These are phyloP conservation scores for Aspiorhynchus laticeps DNA, from an alignment of 2,113 vertebrate species.

Conservation along the genomic window DNA sequence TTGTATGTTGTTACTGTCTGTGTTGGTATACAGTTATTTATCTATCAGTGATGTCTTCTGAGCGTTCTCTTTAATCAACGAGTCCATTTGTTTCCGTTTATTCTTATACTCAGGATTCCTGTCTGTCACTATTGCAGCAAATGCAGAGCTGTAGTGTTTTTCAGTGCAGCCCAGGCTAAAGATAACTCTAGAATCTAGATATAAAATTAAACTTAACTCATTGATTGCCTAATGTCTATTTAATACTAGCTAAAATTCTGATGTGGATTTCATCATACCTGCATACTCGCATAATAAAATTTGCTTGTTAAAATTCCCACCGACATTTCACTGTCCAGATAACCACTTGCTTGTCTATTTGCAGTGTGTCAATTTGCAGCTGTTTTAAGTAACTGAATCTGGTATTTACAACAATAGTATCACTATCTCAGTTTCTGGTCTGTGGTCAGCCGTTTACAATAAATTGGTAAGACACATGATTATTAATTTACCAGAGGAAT, in stretches of 20 bases:
- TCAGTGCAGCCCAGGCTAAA: neutral
- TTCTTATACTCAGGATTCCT: neutral
- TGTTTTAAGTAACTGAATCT: neutral
- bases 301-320: neutral
- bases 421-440: neutral
- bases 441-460: neutral
- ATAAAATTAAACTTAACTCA: slow-evolving; percentile 4
- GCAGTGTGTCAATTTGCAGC: neutral
- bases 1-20: neutral
- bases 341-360: slow-evolving; percentile 7
- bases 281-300: neutral
- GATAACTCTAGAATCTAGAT: neutral
- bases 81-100: neutral
- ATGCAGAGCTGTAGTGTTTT: slow-evolving; percentile 12
- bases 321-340: neutral
- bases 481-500: neutral
- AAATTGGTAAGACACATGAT: neutral
- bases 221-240: neutral
- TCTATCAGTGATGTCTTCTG: neutral
- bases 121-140: slow-evolving; percentile 16
- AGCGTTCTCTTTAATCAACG: no score
- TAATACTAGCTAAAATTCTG: neutral
- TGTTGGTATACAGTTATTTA: neutral
- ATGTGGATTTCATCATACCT: neutral
- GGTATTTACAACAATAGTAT: slow-evolving; percentile 1